Conservation (phyloP, 2,888 invertebrate genomes). For the Pyrochroa serraticornis region DNA sequence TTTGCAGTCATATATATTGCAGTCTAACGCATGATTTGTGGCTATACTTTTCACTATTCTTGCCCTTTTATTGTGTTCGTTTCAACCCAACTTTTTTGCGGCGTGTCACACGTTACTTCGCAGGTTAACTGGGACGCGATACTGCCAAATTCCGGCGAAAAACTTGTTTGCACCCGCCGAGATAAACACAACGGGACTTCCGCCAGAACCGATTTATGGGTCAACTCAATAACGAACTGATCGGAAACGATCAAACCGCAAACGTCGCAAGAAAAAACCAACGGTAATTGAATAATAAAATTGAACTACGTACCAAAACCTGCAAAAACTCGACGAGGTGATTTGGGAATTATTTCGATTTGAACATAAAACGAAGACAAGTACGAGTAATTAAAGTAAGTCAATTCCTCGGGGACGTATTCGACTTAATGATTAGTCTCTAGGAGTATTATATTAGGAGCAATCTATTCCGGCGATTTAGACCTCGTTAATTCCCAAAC, state of each 20-base stretch:
- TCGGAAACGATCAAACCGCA: not conserved
- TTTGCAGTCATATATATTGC: constrained; percentile 50
- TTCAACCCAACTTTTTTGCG: constrained; percentile 37
- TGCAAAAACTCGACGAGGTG: no score
- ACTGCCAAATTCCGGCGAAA: constrained; percentile 32
- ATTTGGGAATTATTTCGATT: no score
- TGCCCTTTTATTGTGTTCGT: constrained; percentile 42
- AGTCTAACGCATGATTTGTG: constrained; percentile 48
- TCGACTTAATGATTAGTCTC: no score
- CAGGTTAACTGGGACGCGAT: constrained; percentile 42
- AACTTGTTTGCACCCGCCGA: constrained; percentile 30
- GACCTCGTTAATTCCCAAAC: no score
- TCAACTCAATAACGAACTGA: constrained; percentile 17
- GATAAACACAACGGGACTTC: constrained; percentile 20
- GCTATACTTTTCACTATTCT: constrained; percentile 47
- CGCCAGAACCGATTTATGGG: constrained; percentile 6
- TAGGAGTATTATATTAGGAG: no score
- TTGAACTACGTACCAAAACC: no score
- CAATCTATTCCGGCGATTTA: no score
- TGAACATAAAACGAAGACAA: no score
- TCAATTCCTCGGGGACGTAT: no score
- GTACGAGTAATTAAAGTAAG: no score
- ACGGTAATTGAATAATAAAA: no score
- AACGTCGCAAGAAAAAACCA: no score
- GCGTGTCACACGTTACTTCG: constrained; percentile 35